A percentile compares a stretch with the other conserved stretches of the same genome.
These are phyloP conservation scores for Heliconius nattereri DNA, from an alignment of 1,140 invertebrate species.

Conservation along the genomic window DNA sequence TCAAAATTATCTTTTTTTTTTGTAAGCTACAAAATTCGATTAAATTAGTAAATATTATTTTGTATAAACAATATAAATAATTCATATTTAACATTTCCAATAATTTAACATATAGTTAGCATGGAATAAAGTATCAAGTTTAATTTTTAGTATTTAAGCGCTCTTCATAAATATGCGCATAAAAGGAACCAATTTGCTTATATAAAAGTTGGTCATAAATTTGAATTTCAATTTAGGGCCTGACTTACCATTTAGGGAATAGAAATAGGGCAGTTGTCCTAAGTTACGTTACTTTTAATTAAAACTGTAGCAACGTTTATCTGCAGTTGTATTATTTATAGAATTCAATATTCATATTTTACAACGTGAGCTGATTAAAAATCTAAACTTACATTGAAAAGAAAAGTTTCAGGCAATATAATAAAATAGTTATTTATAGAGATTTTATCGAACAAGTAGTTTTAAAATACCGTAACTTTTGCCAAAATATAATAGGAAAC, in stretches of 20 bases:
- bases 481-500: neutral
- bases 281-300: neutral
- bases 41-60: neutral
- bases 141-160: slow-evolving; percentile 10
- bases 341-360: no score
- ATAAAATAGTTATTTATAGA: no score
- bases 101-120: neutral
- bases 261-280: slow-evolving; percentile 5
- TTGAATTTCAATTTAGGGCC: slow-evolving; percentile 41
- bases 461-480: no score
- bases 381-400: no score
- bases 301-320: neutral
- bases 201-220: slow-evolving; percentile 36
- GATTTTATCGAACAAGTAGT: no score
- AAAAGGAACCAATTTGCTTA: slow-evolving; percentile 42
- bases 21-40: neutral
- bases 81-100: neutral
- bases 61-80: neutral
- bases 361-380: no score
- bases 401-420: no score
- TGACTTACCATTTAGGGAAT: slow-evolving; percentile 7
- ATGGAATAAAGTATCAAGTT: neutral
- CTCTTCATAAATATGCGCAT: slow-evolving; percentile 44
- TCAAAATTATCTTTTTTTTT: no score
- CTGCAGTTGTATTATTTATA: no score